These are phyloP conservation scores for Pipistrellus pygmaeus DNA, from an alignment of 2,797 vertebrate genomes.

Conservation along the genomic window DNA sequence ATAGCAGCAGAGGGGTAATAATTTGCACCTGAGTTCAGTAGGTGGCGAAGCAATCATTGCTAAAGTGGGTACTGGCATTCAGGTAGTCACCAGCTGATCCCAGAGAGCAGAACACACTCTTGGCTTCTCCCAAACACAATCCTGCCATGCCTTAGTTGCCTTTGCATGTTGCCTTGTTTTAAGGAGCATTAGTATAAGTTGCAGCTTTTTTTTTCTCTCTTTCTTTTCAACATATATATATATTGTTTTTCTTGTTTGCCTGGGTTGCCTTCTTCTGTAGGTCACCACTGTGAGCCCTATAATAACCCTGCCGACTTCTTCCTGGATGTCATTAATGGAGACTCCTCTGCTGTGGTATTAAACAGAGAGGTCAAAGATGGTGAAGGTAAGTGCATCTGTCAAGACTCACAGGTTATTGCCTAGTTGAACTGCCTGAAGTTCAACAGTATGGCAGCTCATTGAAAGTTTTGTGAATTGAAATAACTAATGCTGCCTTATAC, in stretches of 20 bases:
- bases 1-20: not conserved
- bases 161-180: not conserved
- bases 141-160: not conserved
- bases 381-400: conserved; percentile 78
- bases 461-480: not conserved
- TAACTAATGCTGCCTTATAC: not conserved
- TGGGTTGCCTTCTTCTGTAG: conserved; percentile 82
- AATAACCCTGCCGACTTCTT: conserved; percentile 98
- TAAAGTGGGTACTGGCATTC: not conserved
- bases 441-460: not conserved
- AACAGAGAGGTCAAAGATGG: conserved; percentile 81
- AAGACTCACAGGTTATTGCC: not conserved
- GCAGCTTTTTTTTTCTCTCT: not conserved
- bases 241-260: not conserved
- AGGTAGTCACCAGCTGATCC: not conserved
- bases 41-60: not conserved
- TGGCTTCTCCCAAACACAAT: too few relatives aligned
- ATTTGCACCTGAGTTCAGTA: not conserved
- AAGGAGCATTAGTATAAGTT: not conserved
- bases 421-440: not conserved
- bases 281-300: conserved; percentile 92
- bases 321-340: conserved; percentile 95
- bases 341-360: conserved; percentile 87
- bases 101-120: not conserved
- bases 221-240: not conserved